phyloP scores from a whole-genome alignment of 2,113 vertebrate species.

The Megalops atlanticus region DNA sequence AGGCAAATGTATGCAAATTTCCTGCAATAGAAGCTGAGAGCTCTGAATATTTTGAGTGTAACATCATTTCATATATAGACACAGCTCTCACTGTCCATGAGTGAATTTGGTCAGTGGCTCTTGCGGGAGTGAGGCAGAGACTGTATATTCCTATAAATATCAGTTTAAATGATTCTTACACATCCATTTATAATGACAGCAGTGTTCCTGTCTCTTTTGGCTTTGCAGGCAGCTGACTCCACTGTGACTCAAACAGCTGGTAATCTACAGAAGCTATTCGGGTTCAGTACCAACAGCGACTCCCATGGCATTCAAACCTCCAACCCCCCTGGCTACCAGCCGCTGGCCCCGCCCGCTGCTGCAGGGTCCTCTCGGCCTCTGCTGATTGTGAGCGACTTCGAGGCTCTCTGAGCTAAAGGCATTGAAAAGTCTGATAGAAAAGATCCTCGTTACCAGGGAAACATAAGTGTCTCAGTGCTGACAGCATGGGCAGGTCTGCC shows the following conservation, averaged over 20 bases:
- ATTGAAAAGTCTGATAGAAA: too few species aligned
- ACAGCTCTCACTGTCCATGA: neutral
- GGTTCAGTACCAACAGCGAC: neutral
- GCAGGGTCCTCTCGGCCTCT: neutral
- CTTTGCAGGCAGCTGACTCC: neutral
- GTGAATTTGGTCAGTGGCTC: neutral
- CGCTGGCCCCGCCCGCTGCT: neutral
- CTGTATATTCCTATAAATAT: too few species aligned
- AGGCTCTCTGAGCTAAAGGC: too few species aligned
- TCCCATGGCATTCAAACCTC: neutral
- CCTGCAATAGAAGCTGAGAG: too few species aligned
- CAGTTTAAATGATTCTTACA: too few species aligned
- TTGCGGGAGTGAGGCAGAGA: too few species aligned
- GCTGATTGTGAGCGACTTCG: too few species aligned
- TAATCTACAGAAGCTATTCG: neutral
- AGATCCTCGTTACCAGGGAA: neutral
- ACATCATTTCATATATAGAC: too few species aligned
- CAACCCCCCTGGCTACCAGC: neutral
- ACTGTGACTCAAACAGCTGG: neutral
- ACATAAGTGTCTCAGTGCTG: neutral
- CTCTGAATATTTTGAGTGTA: too few species aligned
- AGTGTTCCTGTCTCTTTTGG: too few species aligned
- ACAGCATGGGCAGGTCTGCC: neutral
- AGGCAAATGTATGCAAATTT: too few species aligned
- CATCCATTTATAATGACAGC: too few species aligned